A percentile compares a stretch with the other conserved stretches of the same genome.
Evolutionary conservation across 2,797 vertebrate genomes (phyloP).

Genomic region (Halcyon chelicuti): DNA sequence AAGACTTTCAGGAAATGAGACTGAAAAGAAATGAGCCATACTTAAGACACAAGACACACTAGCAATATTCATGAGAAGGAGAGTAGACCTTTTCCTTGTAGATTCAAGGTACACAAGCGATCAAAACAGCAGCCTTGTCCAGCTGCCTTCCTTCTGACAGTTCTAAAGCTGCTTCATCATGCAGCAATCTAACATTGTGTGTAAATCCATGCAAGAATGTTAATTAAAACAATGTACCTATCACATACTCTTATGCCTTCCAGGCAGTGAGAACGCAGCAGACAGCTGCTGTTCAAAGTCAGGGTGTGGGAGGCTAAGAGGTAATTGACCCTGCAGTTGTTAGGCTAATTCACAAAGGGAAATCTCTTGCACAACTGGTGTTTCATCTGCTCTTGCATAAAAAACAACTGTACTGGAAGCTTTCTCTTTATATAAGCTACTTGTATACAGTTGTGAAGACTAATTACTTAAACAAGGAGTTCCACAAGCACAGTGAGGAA

Average conservation of each 20-base stretch:
- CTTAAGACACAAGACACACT: not conserved
- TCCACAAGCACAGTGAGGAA: slow-evolving; percentile 11
- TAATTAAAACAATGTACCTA: slow-evolving; percentile 53
- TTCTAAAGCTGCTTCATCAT: not conserved
- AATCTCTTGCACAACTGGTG: slow-evolving; percentile 33
- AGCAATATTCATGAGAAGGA: not conserved
- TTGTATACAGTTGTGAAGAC: slow-evolving; percentile 25
- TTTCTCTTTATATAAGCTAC: slow-evolving; percentile 5
- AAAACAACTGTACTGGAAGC: not conserved
- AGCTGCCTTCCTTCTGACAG: slow-evolving; percentile 2
- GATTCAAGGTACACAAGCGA: not conserved
- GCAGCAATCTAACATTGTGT: slow-evolving; percentile 28
- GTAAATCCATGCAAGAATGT: slow-evolving; percentile 29
- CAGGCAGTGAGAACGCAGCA: not conserved
- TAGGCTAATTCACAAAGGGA: slow-evolving; percentile 44
- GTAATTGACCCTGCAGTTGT: slow-evolving; percentile 65
- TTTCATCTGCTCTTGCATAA: slow-evolving; percentile 23
- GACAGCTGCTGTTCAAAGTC: slow-evolving; percentile 24
- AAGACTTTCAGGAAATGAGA: slow-evolving; percentile 58
- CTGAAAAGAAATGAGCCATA: slow-evolving; percentile 50
- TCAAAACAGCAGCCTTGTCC: not conserved
- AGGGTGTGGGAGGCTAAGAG: slow-evolving; percentile 9
- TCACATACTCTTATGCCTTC: not conserved
- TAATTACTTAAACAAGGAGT: slow-evolving; percentile 22
- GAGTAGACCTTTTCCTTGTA: not conserved